Conservation (phyloP, 2,797 vertebrate genomes). For the Chaunax sp. region DNA sequence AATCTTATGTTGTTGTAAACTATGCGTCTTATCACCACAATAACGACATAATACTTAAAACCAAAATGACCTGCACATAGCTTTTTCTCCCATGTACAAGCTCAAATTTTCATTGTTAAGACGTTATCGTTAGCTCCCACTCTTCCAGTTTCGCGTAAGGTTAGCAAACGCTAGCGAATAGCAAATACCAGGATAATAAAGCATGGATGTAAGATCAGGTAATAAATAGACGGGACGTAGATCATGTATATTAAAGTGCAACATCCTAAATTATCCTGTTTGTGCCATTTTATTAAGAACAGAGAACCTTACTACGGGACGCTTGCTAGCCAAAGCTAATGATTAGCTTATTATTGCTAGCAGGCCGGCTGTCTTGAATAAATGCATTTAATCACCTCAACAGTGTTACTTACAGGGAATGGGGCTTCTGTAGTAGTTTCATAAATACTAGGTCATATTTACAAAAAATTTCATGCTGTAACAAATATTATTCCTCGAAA, state of each 20-base stretch:
- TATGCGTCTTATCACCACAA: fast-evolving
- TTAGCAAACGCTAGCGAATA: slow-evolving; percentile 12
- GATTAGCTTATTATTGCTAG: slow-evolving; percentile 69
- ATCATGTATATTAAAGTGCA: neutral
- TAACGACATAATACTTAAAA: neutral
- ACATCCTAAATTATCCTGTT: neutral
- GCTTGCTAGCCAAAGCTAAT: slow-evolving; percentile 60
- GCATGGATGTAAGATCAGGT: fast-evolving
- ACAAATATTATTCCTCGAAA: slow-evolving; percentile 40
- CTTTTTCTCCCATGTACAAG: neutral
- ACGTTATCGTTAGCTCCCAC: slow-evolving; percentile 9
- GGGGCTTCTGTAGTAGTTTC: slow-evolving; percentile 49
- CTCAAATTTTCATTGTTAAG: slow-evolving; percentile 31
- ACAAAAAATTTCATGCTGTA: slow-evolving; percentile 42
- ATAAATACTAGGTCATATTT: slow-evolving; percentile 72
- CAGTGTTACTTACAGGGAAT: slow-evolving; percentile 75
- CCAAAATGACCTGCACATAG: fast-evolving
- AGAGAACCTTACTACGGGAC: slow-evolving; percentile 20
- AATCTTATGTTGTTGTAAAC: fast-evolving
- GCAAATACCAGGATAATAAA: neutral
- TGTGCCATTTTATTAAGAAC: slow-evolving; percentile 31
- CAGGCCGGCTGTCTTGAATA: slow-evolving; percentile 58
- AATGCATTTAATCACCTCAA: slow-evolving; percentile 45
- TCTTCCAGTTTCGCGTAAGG: slow-evolving; percentile 35
- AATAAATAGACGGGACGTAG: fast-evolving